Base-by-base conservation (phyloP, 2,888 invertebrate species). In the Nycteola revayana region DNA sequence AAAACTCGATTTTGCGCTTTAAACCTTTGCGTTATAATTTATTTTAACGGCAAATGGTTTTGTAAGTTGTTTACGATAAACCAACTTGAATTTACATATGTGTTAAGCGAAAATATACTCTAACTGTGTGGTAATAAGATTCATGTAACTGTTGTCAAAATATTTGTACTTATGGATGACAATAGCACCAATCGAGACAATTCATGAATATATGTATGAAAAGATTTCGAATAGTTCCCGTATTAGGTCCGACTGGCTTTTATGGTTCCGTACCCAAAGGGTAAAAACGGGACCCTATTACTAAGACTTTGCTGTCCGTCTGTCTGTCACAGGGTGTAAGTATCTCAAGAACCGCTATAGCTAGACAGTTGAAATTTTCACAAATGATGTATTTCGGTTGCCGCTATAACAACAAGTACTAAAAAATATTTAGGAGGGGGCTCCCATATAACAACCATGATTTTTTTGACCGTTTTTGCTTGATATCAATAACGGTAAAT, bases 201-300 rank as follows among this genome's bases (percentile, higher is more conserved):
- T 50, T 52, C 58, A 61, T 63, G 58, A 61, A 63, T 63, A 56
- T 43, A 63, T 63, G 60, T 54, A 63, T 63, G 63, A 61, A 61
- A 51, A 56, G 56, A 46, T 60, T 54, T 54, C 9, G 46, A 63
- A 64, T 54, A 51, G 53, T 61, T 52, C 38, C 46, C 27, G 30
- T 25, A 39, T 31, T 42, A 38, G 47, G 49, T 43, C 53, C 49
- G 51, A 58, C 49, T 43, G 51, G 40, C 24, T 43, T 59, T 61
- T 53, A n/a, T n/a, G n/a, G n/a, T 57, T 47, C 43, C 36, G 25
- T 38, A n/a, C n/a, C n/a, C n/a, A n/a, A n/a, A n/a, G n/a, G n/a
- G n/a, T n/a, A n/a, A n/a, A n/a, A n/a, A n/a, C n/a, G n/a, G n/a
- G n/a, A n/a, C n/a, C n/a, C n/a, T n/a, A n/a, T n/a, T n/a, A n/a